phyloP scores from a whole-genome alignment of 2,888 invertebrate genomes.

The Ochlodes sylvanus region DNA sequence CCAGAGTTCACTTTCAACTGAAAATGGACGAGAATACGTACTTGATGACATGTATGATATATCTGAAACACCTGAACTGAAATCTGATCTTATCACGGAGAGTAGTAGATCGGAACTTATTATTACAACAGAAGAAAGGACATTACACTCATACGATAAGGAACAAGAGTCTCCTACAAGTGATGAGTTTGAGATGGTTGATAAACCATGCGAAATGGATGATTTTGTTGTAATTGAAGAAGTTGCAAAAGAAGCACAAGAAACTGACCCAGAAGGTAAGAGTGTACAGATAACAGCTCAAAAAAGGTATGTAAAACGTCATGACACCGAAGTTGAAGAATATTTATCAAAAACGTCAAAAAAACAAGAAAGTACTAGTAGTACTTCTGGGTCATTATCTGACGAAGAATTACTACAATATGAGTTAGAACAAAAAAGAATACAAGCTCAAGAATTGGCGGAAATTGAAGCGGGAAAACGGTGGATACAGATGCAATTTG shows the following conservation, averaged over 20 bases:
- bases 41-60: slow-evolving; percentile 85
- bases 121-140: slow-evolving; percentile 86
- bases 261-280: slow-evolving; percentile 93
- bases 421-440: slow-evolving; percentile 87
- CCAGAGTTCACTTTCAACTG: slow-evolving; percentile 87
- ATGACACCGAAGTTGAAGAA: slow-evolving; percentile 89
- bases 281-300: slow-evolving; percentile 88
- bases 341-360: slow-evolving; percentile 89
- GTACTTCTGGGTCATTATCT: slow-evolving; percentile 85
- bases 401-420: slow-evolving; percentile 87
- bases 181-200: slow-evolving; percentile 94
- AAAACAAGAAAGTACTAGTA: slow-evolving; percentile 84
- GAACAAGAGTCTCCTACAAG: slow-evolving; percentile 91
- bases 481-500: slow-evolving; percentile 96
- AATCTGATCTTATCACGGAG: slow-evolving; percentile 76
- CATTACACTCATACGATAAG: slow-evolving; percentile 79
- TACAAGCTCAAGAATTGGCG: slow-evolving; percentile 79
- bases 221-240: slow-evolving; percentile 96
- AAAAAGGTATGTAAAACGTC: slow-evolving; percentile 81
- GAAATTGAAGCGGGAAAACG: slow-evolving; percentile 91
- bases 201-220: slow-evolving; percentile 94
- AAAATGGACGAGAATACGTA: slow-evolving; percentile 87
- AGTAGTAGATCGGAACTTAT: slow-evolving; percentile 85
- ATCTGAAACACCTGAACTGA: slow-evolving; percentile 85
- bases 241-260: slow-evolving; percentile 93